phyloP scores from a whole-genome alignment of 2,888 invertebrate genomes.

The Leptopilina myrica region DNA sequence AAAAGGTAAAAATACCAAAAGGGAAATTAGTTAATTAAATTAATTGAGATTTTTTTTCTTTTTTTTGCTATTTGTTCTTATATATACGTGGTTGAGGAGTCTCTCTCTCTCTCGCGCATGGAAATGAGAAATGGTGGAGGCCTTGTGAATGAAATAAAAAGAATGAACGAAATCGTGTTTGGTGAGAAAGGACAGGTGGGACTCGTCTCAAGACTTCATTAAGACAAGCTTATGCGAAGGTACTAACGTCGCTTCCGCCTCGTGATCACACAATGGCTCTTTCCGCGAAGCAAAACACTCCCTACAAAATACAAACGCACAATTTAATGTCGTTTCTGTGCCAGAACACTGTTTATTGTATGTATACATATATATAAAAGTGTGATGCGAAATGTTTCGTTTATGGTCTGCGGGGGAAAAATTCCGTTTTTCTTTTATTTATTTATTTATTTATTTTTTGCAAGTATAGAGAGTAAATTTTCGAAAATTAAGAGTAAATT shows the following conservation, averaged over 20 bases:
- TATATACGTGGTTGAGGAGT: not conserved
- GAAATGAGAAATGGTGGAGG: not conserved
- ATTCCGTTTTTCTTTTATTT: too few relatives aligned
- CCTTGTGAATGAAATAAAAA: slow-evolving; percentile 36
- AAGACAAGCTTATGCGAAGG: slow-evolving; percentile 45
- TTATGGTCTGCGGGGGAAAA: too few relatives aligned
- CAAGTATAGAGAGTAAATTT: too few relatives aligned
- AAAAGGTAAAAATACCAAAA: too few relatives aligned
- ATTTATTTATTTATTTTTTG: too few relatives aligned
- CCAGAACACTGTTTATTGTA: too few relatives aligned
- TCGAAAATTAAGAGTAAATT: too few relatives aligned
- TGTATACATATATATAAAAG: too few relatives aligned
- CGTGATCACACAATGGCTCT: slow-evolving; percentile 39
- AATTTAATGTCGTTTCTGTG: not conserved
- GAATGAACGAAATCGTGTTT: slow-evolving; percentile 27
- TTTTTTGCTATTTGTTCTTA: not conserved
- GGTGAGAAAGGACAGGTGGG: slow-evolving; percentile 48
- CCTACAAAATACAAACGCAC: slow-evolving; percentile 32
- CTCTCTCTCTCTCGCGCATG: not conserved
- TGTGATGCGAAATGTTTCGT: too few relatives aligned
- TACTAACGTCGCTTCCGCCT: slow-evolving; percentile 40
- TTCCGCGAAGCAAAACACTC: slow-evolving; percentile 40
- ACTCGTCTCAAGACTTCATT: slow-evolving; percentile 45
- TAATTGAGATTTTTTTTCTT: not conserved
- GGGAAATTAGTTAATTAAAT: slow-evolving; percentile 2